Evolutionary conservation across 2,888 invertebrate genomes (phyloP), one percentile per base, ranked within the genome.

Genomic region (Sarcophaga carnaria): DNA sequence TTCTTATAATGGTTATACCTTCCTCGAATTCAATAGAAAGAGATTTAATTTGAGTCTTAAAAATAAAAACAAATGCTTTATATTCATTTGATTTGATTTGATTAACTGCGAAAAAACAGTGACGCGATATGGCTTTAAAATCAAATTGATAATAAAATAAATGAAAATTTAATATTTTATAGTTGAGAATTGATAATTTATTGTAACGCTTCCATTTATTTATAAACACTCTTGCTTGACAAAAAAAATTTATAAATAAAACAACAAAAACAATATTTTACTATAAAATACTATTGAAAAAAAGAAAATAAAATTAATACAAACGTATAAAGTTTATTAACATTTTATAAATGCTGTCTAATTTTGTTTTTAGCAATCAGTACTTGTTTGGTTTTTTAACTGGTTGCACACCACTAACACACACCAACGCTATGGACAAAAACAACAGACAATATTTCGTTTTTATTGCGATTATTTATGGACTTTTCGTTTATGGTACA

Each of bases 361-460:
- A 80, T 76, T 60, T 67, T 37, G 27, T 62, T 76, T 80, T 72
- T 62, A 67, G 80, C 62, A 77, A 80, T 75, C 79, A 87, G 87
- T 84, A 76, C 71, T 76, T 76, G 87, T 67, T 84, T 62, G 67
- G 79, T 37, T 76, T 82, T 62, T 79, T 22, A 81, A 49, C 75
- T 72, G 63, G 25, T 62, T 75, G 49, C 69, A 76, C 59, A 80
- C 8, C 20, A 47, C 12, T 4, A 59, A 47, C 49, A 22, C 49
- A 22, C 80, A n/a, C n/a, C 45, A 66, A 20, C 45, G 60, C 4
- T 11, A 82, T 75, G 75, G 27, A 69, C n/a, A 76, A 27, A 6
- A 64, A 69, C n/a, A 76, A 47, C 5, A 60, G 54, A 54, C 8
- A 84, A 49, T 12, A 71, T 20, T 74, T 76, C 17, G 8, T 72